Conservation (phyloP, 1,140 invertebrate species). For the Anastrepha ludens region DNA sequence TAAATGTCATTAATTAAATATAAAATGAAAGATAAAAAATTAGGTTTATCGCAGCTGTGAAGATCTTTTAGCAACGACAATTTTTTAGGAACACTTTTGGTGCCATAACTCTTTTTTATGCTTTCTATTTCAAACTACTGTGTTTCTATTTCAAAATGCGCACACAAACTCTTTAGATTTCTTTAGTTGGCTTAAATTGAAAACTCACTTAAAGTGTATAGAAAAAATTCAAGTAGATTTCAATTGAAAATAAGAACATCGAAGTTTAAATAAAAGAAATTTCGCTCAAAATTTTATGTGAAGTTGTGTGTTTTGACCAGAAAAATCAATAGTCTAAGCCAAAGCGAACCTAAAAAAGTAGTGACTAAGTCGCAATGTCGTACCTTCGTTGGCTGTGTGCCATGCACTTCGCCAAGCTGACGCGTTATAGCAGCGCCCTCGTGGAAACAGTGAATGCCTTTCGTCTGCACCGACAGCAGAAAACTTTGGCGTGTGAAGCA, state of each 20-base stretch:
- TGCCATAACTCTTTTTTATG: no score
- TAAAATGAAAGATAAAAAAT: no score
- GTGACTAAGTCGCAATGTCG: not conserved
- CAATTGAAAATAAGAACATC: not conserved
- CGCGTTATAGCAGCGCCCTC: not conserved
- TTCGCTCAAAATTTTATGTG: not conserved
- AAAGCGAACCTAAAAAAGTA: not conserved
- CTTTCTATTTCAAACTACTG: no score
- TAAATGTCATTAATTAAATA: no score
- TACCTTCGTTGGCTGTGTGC: conserved; percentile 23
- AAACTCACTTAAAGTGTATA: not conserved
- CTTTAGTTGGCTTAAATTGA: not conserved
- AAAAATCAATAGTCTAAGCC: not conserved
- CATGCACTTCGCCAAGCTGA: conserved; percentile 8
- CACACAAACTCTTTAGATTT: not conserved
- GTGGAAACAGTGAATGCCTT: conserved; percentile 25
- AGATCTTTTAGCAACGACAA: no score
- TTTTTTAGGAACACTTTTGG: no score
- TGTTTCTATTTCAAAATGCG: no score
- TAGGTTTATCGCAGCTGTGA: no score
- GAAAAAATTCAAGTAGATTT: not conserved
- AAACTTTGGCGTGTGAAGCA: conserved; percentile 21
- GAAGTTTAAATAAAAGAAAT: not conserved
- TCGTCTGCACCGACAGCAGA: conserved; percentile 16
- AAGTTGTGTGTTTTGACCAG: not conserved